A percentile compares a stretch with the other conserved stretches of the same genome.
Conservation (phyloP, 2,888 invertebrate species). For the Thyatira batis region DNA sequence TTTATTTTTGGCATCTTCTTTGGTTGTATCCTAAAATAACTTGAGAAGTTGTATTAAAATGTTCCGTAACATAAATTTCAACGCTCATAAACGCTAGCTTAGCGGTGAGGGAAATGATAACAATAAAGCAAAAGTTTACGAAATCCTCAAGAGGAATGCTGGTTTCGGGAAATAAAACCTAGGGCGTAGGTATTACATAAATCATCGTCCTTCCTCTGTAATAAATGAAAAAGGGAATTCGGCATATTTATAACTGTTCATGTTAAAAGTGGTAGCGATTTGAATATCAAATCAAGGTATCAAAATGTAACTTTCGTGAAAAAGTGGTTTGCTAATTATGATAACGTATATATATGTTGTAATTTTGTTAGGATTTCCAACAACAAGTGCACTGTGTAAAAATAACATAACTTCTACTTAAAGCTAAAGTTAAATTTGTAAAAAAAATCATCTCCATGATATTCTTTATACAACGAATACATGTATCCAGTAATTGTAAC, state of each 20-base stretch:
- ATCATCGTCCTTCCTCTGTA: conserved; percentile 67
- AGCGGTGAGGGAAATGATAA: conserved; percentile 48
- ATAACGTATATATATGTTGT: no score
- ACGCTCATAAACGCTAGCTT: conserved; percentile 24
- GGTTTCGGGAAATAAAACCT: conserved; percentile 68
- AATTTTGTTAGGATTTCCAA: no score
- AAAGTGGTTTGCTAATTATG: no score
- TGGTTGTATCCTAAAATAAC: not conserved
- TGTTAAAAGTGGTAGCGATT: conserved; percentile 10
- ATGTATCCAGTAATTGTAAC: no score
- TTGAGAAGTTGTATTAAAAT: not conserved
- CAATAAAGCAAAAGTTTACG: conserved; percentile 57
- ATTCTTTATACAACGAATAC: no score
- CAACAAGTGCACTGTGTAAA: no score
- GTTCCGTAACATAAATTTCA: conserved; percentile 5
- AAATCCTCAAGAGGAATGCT: conserved; percentile 45
- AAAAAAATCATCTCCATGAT: no score
- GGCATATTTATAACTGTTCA: conserved; percentile 40
- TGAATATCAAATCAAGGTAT: no score
- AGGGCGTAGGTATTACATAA: conserved; percentile 70
- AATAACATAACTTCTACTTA: no score
- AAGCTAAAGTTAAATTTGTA: no score
- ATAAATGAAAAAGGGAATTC: conserved; percentile 70
- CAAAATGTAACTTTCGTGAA: no score
- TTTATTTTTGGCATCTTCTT: no score